Evolutionary conservation across 1,140 invertebrate species (phyloP).

Genomic region (Elymnias hypermnestra): DNA sequence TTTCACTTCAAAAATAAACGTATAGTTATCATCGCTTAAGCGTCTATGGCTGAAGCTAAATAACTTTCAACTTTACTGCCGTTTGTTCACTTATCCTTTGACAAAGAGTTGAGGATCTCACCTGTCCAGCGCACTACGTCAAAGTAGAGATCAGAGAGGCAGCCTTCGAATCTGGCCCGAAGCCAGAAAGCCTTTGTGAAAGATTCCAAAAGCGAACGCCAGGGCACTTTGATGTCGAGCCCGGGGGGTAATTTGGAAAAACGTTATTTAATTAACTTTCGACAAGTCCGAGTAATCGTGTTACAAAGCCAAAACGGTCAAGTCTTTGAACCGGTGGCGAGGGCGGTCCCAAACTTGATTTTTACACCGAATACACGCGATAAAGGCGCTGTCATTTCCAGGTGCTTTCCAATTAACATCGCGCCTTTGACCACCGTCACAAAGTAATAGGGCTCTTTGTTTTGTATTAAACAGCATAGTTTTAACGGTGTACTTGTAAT

Average conservation of each 20-base stretch:
- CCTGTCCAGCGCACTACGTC: slow-evolving; percentile 49
- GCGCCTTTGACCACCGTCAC: slow-evolving; percentile 59
- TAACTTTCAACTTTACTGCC: slow-evolving; percentile 16
- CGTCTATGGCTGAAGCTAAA: slow-evolving; percentile 1
- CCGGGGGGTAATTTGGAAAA: slow-evolving; percentile 70
- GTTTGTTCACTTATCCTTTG: slow-evolving; percentile 25
- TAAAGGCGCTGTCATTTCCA: slow-evolving; percentile 70
- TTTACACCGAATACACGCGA: slow-evolving; percentile 56
- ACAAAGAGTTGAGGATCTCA: slow-evolving; percentile 49
- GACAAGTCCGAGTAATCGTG: slow-evolving; percentile 71
- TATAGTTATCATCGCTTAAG: neutral
- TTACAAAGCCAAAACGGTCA: slow-evolving; percentile 70
- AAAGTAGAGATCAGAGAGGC: slow-evolving; percentile 44
- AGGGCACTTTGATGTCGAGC: slow-evolving; percentile 63
- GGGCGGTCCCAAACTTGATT: slow-evolving; percentile 48
- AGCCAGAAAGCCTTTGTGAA: slow-evolving; percentile 59
- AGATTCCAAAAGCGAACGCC: slow-evolving; percentile 54
- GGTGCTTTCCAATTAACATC: slow-evolving; percentile 72
- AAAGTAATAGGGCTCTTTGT: slow-evolving; percentile 52
- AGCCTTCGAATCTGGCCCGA: slow-evolving; percentile 45
- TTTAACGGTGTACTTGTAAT: slow-evolving; percentile 47
- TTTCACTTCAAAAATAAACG: no score
- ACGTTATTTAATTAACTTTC: slow-evolving; percentile 75
- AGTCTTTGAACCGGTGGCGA: slow-evolving; percentile 53
- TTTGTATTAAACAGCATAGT: slow-evolving; percentile 49